A percentile compares a stretch with the other conserved stretches of the same genome.
These are phyloP conservation scores for Tholera decimalis DNA, from an alignment of 2,888 invertebrate genomes.

Conservation along the genomic window DNA sequence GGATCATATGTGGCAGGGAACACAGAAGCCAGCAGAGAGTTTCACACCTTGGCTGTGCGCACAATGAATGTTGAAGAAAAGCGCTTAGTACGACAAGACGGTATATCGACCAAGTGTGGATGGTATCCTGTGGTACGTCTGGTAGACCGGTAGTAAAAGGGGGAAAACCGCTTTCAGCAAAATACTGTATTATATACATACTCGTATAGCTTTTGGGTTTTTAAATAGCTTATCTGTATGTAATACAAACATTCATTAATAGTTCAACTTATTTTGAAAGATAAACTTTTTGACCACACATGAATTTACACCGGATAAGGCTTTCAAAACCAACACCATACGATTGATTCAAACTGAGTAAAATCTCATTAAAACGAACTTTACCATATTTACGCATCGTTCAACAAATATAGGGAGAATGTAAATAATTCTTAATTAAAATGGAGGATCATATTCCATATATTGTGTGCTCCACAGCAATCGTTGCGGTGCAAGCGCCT, in stretches of 20 bases:
- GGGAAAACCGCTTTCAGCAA: neutral
- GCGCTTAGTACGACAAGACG: too few species aligned
- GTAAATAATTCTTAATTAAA: constrained; percentile 72
- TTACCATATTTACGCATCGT: constrained; percentile 61
- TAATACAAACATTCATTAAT: neutral
- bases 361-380: constrained; percentile 67
- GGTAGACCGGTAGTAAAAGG: too few species aligned
- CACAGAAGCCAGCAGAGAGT: too few species aligned
- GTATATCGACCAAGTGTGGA: too few species aligned
- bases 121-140: too few species aligned
- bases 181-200: too few species aligned
- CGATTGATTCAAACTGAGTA: constrained; percentile 50
- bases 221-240: too few species aligned
- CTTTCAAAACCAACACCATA: constrained; percentile 45
- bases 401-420: constrained; percentile 60
- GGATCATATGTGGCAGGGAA: too few species aligned
- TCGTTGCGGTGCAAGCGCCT: constrained; percentile 59
- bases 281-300: neutral
- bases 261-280: neutral
- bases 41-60: too few species aligned
- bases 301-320: constrained; percentile 9
- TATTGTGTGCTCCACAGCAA: constrained; percentile 36
- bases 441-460: constrained; percentile 57
- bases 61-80: too few species aligned
- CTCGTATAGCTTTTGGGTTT: too few species aligned